Percentiles rank a stretch among this genome's conserved stretches.
phyloP scores from a whole-genome alignment of 2,888 invertebrate species.

The Heliconius ismenius region DNA sequence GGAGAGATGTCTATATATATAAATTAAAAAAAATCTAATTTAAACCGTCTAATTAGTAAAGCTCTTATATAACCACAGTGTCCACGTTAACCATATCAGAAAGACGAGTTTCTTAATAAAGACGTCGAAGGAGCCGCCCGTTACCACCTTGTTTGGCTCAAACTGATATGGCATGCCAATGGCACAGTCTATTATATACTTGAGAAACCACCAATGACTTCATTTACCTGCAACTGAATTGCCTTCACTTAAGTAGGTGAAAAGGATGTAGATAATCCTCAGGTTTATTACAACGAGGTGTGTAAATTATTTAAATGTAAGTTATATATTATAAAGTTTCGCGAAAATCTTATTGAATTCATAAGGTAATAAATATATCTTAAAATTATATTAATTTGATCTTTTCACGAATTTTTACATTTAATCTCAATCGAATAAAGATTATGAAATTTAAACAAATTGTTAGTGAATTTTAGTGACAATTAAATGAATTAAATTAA shows the following conservation, averaged over 20 bases:
- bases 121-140: conserved; percentile 57
- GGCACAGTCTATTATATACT: conserved; percentile 45
- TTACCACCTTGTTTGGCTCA: conserved; percentile 60
- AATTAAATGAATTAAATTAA: not conserved
- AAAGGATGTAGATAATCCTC: not conserved
- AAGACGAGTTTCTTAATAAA: conserved; percentile 63
- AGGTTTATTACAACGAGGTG: not conserved
- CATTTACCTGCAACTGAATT: conserved; percentile 11
- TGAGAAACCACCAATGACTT: conserved; percentile 44
- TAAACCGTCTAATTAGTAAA: conserved; percentile 7
- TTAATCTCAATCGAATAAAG: not conserved
- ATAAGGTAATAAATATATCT: not conserved
- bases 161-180: conserved; percentile 47
- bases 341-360: not conserved
- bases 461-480: not conserved
- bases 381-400: not conserved
- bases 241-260: not conserved
- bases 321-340: not conserved
- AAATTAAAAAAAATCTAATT: not conserved
- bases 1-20: not conserved
- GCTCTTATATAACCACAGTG: conserved; percentile 34
- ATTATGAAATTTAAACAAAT: not conserved
- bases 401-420: not conserved
- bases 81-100: conserved; percentile 39
- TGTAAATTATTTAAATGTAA: not conserved